phyloP scores from a whole-genome alignment of 2,797 vertebrate species.

The Malurus leucopterus region DNA sequence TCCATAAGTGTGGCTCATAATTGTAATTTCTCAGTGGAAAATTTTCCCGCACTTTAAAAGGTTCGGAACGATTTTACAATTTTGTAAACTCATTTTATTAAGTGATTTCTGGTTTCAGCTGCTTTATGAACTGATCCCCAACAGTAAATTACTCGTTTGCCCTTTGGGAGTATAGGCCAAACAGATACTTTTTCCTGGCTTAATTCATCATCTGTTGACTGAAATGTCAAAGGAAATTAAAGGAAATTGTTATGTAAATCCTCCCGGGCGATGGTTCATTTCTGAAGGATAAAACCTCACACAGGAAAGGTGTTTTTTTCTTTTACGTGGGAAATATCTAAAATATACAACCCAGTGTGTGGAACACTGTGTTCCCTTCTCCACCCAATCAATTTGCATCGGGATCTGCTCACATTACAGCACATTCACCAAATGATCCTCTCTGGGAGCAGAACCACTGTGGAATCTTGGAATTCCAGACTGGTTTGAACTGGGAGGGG shows the following conservation, averaged over 20 bases:
- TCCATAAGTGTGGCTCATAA: background rate
- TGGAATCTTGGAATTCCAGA: accelerated
- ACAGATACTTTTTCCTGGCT: constrained; percentile 19
- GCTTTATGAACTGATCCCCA: constrained; percentile 28
- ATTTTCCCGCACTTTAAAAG: constrained; percentile 4
- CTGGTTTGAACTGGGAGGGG: background rate
- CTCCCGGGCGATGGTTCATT: background rate
- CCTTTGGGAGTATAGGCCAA: constrained; percentile 48
- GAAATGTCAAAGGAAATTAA: constrained; percentile 65
- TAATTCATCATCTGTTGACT: constrained; percentile 43
- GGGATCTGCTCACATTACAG: accelerated
- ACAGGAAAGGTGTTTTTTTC: background rate
- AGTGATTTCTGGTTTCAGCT: constrained; percentile 32
- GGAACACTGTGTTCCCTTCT: background rate
- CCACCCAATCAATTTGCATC: background rate
- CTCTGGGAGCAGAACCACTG: background rate
- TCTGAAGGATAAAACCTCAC: background rate
- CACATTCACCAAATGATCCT: background rate
- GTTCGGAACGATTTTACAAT: constrained; percentile 13
- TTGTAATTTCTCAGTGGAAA: constrained; percentile 24
- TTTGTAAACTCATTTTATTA: constrained; percentile 33
- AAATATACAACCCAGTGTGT: too few species aligned
- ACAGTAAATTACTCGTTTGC: constrained; percentile 27
- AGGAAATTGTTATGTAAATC: constrained; percentile 45
- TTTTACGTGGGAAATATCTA: background rate